Evolutionary conservation across 2,888 invertebrate species (phyloP), one percentile per base, ranked within the genome.

Genomic region (Unio delphinus): DNA sequence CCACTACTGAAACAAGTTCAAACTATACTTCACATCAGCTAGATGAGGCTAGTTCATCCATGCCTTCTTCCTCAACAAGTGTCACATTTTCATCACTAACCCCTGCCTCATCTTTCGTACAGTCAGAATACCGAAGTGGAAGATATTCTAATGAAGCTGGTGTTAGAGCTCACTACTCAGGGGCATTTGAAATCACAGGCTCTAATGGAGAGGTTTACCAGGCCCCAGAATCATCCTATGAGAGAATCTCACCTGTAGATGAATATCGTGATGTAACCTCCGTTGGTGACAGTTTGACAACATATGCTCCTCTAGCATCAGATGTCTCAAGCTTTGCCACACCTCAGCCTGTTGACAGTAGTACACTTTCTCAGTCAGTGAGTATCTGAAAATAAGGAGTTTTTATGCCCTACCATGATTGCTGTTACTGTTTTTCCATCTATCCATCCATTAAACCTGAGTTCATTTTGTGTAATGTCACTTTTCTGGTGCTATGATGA

Each of bases 181-280:
- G 65, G 34, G 62, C 69, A 8, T 78, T 72, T 62, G 69, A 69
- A 23, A 65, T 72, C 54, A 20, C 61, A 20, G 66, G 63, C 11
- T 45, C 45, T 11, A 45, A 45, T 45, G 45, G 45, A 45, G 45
- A 45, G 45, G 34, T 69, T 28, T 85, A 83, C 69, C 84, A 83
- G 72, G 74, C 83, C 0, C 79, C 83, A n/a, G 82, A 83, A n/a
- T 82, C 84, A 18, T 81, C 83, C 6, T 85, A 75, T 62, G 81
- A 77, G 18, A 73, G 79, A 4, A 73, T 80, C n/a, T 78, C 83
- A 3, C 78, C 82, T 4, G 74, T 69, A 11, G 79, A 76, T 7
- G 80, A 79, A 5, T 81, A 79, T 63, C 67, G 70, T 18, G 76
- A 75, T n/a, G 75, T 71, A 0, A 45, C 45, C 45, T 45, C 45